A percentile compares a stretch with the other conserved stretches of the same genome.
phyloP scores from a whole-genome alignment of 2,888 invertebrate genomes.

The Hirtodrosophila histrioides region DNA sequence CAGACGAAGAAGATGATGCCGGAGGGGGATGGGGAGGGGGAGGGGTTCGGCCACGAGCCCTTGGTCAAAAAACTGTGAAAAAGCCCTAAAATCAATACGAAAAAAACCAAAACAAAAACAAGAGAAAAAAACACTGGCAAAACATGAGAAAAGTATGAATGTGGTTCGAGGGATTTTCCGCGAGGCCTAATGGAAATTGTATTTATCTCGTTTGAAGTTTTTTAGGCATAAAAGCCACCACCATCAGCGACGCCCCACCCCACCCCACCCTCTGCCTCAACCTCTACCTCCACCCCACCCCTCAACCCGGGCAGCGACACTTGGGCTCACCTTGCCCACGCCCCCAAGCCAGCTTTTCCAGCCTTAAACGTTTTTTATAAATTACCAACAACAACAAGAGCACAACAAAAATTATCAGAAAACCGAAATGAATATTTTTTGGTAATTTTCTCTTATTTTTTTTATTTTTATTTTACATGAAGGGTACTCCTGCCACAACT shows the following conservation, averaged over 20 bases:
- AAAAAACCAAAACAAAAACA: slow-evolving; percentile 42
- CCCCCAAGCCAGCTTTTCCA: slow-evolving; percentile 28
- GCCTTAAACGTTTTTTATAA: slow-evolving; percentile 76
- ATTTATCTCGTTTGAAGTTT: slow-evolving; percentile 78
- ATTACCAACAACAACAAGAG: slow-evolving; percentile 65
- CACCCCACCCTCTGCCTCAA: slow-evolving; percentile 1
- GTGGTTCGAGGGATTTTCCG: slow-evolving; percentile 72
- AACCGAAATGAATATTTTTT: slow-evolving; percentile 72
- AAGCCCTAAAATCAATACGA: slow-evolving; percentile 75
- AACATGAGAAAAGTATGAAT: slow-evolving; percentile 70
- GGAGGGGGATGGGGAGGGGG: background rate
- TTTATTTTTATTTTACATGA: too few species aligned
- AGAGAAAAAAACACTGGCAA: slow-evolving; percentile 34
- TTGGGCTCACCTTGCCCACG: slow-evolving; percentile 68
- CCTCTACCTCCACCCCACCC: background rate
- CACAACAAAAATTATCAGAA: slow-evolving; percentile 51
- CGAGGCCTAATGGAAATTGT: slow-evolving; percentile 77
- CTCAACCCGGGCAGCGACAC: slow-evolving; percentile 53
- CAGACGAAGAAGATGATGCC: slow-evolving; percentile 58
- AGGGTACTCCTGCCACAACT: background rate
- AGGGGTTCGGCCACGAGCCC: slow-evolving; percentile 7
- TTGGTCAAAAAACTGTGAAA: slow-evolving; percentile 67
- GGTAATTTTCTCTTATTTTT: slow-evolving; percentile 42
- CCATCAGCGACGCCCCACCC: slow-evolving; percentile 8
- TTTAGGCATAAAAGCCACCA: slow-evolving; percentile 49